Evolutionary conservation across 2,888 invertebrate species (phyloP), one percentile per base, ranked within the genome.

Genomic region (Hypolimnas misippus): DNA sequence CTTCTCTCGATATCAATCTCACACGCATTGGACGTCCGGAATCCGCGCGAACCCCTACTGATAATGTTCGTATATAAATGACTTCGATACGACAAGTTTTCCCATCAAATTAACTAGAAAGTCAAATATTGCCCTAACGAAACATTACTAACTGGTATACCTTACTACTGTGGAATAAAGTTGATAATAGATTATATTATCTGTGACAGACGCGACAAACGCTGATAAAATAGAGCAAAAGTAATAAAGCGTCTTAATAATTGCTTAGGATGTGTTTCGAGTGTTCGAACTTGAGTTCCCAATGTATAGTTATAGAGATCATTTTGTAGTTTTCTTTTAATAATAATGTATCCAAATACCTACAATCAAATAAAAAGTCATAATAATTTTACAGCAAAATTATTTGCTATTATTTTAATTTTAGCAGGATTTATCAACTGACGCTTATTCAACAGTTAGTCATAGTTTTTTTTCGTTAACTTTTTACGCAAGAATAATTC

Each of bases 101-200:
- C 77, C 83, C 83, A 88, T 89, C 86, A 90, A 89, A 89, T 89
- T 89, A 89, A 86, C 80, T 85, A 82, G 84, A 86, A 86, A 83
- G 75, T 66, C 74, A 72, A 75, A 70, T 71, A 71, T 66, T 63
- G 52, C 66, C 70, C 66, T 49, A 68, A 65, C 69, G 58, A 63
- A 50, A 59, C 38, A 63, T 40, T 33, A 38, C 31, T 66, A 50
- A 33, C 54, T 14, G 38, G 5, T 46, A 51, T 19, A 8, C 35
- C 57, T 57, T 72, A 67, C 62, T 7, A 3, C 19, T 4, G 33
- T 0, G 61, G 3, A 0, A 25, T 79, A 84, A 72, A 72, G 78
- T 75, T 71, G 10, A 73, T 66, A 68, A 70, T 80, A 29, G 62
- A 46, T 25, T n/a, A 56, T 42, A 29, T 17, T 29, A 46, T 29